phyloP scores from a whole-genome alignment of 2,888 invertebrate genomes.

The Apeira syringaria region DNA sequence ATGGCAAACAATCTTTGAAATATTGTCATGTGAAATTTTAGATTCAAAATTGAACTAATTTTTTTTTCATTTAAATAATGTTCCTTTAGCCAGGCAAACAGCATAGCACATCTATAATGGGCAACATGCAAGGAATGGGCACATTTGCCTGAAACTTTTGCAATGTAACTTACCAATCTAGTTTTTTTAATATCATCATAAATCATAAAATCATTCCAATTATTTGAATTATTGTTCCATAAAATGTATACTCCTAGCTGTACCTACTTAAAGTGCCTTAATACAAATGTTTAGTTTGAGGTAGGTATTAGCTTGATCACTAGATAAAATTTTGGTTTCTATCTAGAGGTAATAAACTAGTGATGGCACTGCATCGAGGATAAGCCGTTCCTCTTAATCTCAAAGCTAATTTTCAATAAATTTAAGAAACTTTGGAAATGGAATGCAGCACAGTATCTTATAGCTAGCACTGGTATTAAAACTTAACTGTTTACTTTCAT shows the following conservation, averaged over 20 bases:
- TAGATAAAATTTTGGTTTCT: slow-evolving; percentile 23
- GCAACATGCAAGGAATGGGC: too few relatives aligned
- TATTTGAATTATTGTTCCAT: background rate
- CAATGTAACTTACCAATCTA: too few relatives aligned
- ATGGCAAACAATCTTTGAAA: slow-evolving; percentile 28
- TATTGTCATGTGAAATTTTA: too few relatives aligned
- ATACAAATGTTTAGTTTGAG: slow-evolving; percentile 28
- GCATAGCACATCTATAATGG: too few relatives aligned
- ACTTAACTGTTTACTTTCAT: slow-evolving; percentile 39
- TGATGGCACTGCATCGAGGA: slow-evolving; percentile 31
- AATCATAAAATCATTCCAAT: background rate
- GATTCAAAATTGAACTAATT: too few relatives aligned
- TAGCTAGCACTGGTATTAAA: slow-evolving; percentile 50
- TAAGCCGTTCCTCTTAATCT: slow-evolving; percentile 30
- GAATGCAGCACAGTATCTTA: slow-evolving; percentile 55
- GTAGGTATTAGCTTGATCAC: slow-evolving; percentile 26
- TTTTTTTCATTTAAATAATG: too few relatives aligned
- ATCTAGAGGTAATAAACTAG: slow-evolving; percentile 22
- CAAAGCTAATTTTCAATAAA: slow-evolving; percentile 26
- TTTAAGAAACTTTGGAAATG: slow-evolving; percentile 46
- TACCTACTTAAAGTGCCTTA: slow-evolving; percentile 25
- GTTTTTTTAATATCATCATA: background rate
- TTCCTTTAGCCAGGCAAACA: too few relatives aligned
- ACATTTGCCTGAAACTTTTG: too few relatives aligned
- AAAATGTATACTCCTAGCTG: slow-evolving; percentile 20